These are phyloP conservation scores for Zosterops japonicus DNA, from an alignment of 2,113 vertebrate species.

Conservation along the genomic window DNA sequence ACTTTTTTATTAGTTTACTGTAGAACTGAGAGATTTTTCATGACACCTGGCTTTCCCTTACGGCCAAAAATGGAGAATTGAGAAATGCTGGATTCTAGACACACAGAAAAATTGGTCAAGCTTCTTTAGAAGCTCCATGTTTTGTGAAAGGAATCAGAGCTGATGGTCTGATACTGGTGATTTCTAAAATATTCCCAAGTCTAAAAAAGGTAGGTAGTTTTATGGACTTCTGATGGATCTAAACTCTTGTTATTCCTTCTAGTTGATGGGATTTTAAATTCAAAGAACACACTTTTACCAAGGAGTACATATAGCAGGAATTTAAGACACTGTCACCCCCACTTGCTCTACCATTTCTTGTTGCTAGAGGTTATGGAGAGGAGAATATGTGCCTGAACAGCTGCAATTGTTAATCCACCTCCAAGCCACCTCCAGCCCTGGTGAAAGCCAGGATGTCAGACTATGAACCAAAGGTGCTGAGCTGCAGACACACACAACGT, in stretches of 20 bases:
- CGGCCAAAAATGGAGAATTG: background rate
- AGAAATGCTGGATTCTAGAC: background rate
- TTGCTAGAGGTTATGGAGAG: background rate
- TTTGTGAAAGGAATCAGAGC: background rate
- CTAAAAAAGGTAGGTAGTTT: background rate
- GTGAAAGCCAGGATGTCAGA: background rate
- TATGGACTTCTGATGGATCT: background rate
- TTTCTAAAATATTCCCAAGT: background rate
- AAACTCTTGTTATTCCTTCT: background rate
- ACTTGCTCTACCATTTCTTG: background rate
- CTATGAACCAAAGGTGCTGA: background rate
- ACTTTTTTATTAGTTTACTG: background rate
- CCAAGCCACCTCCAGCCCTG: background rate
- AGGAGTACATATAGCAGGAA: background rate
- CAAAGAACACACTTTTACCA: background rate
- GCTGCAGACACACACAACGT: background rate
- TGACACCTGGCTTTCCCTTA: background rate
- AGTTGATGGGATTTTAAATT: background rate
- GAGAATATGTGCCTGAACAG: background rate
- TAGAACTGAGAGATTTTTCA: background rate
- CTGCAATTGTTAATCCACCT: background rate
- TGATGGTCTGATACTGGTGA: background rate
- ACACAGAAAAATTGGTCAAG: background rate
- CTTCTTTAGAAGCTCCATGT: background rate
- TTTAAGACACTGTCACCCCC: background rate